Percentiles rank a stretch among this genome's conserved stretches.
Evolutionary conservation across 2,888 invertebrate species (phyloP).

Genomic region (Leuctra nigra): DNA sequence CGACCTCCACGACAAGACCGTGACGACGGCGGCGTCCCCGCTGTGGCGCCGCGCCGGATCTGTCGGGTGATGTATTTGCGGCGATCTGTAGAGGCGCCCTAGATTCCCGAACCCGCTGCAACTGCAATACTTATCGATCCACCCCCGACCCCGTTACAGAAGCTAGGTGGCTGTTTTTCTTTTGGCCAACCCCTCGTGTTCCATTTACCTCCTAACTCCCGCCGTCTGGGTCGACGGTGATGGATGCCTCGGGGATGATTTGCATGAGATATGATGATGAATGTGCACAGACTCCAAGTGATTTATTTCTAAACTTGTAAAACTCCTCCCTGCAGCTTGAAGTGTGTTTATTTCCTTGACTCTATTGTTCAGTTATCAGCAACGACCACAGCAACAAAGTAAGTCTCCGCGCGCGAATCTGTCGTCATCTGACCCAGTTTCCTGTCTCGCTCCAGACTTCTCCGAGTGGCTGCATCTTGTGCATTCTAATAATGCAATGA

Average conservation of each 20-base stretch:
- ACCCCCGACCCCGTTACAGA: too few species aligned
- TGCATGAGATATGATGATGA: too few species aligned
- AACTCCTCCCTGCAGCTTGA: background rate
- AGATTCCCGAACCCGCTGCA: conserved; percentile 22
- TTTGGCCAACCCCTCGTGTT: background rate
- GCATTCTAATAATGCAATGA: too few species aligned
- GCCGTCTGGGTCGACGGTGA: too few species aligned
- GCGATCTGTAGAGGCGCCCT: conserved; percentile 12
- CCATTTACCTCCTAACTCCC: background rate
- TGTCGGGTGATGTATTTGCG: background rate
- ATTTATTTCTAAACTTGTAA: background rate
- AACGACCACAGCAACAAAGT: conserved; percentile 24
- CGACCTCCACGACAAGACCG: too few species aligned
- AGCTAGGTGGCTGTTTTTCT: too few species aligned
- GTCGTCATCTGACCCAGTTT: too few species aligned
- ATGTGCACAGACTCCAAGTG: background rate
- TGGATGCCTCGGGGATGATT: too few species aligned
- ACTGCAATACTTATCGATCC: conserved; percentile 23
- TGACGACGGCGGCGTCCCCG: too few species aligned
- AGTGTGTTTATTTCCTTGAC: conserved; percentile 15
- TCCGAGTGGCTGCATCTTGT: too few species aligned
- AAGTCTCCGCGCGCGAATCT: conserved; percentile 17
- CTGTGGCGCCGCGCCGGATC: background rate
- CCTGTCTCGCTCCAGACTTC: background rate
- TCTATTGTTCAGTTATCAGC: conserved; percentile 20